These are phyloP conservation scores for Acrocephalus arundinaceus DNA, from an alignment of 2,113 vertebrate genomes.

Conservation along the genomic window DNA sequence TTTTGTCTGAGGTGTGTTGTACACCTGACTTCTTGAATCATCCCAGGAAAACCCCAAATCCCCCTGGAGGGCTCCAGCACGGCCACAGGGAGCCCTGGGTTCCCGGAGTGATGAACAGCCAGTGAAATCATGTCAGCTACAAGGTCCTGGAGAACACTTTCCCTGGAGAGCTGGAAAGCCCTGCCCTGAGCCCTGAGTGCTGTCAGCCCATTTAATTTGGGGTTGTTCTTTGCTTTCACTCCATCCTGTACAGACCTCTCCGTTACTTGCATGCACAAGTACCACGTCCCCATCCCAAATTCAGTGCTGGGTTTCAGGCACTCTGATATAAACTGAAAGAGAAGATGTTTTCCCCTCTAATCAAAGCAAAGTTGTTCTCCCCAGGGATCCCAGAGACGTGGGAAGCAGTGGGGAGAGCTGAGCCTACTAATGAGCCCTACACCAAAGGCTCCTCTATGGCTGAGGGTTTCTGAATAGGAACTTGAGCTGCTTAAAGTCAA, in stretches of 20 bases:
- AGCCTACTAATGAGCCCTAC: not conserved
- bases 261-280: not conserved
- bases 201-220: rapidly evolving
- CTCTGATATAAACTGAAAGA: not conserved
- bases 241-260: not conserved
- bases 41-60: not conserved
- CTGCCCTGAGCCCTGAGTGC: rapidly evolving
- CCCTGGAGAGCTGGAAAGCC: not conserved
- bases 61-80: not conserved
- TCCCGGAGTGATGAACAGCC: not conserved
- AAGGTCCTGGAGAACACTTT: not conserved
- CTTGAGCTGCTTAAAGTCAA: not conserved
- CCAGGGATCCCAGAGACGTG: not conserved
- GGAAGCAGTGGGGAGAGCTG: not conserved
- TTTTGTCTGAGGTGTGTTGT: not conserved
- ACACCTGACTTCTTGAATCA: not conserved
- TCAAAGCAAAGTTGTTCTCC: not conserved
- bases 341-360: not conserved
- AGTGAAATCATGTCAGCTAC: rapidly evolving
- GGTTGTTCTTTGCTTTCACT: not conserved
- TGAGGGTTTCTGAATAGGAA: not conserved
- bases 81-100: not conserved
- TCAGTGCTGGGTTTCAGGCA: not conserved
- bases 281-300: not conserved
- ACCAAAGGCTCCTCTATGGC: not conserved